Base-by-base conservation (phyloP, 2,888 invertebrate species). In the Steromphala cineraria region DNA sequence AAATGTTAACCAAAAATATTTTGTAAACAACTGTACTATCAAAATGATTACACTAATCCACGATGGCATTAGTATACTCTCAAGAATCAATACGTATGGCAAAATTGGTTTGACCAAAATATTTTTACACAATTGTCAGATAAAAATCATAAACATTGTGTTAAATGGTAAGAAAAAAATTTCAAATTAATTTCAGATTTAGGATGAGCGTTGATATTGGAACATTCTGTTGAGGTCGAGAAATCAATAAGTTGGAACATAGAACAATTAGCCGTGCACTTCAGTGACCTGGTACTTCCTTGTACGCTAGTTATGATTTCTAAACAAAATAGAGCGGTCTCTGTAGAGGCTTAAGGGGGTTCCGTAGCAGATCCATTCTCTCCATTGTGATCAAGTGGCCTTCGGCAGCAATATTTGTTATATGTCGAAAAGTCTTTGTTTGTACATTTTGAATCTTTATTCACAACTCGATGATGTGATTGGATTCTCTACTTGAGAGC, bases 391-490 rank as follows among this genome's bases (percentile, higher is more conserved):
- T 36, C 31, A 71, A 71, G 71, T 71, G 71, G 36, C 71, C 71
- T 71, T 71, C 71, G 40, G 71, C 71, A 19, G 71, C 55, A 17
- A 31, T 76, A 55, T 76, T 76, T 76, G 76, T 55, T 31, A 28
- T 53, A 55, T 76, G 76, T 76, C 76, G 53, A 53, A 76, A 76
- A 76, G 76, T 76, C 76, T 76, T 21, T 76, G 40, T 76, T 76
- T 76, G 76, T 76, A 76, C 76, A 76, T 76, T 76, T 24, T 24
- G 24, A 36, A 76, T 76, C 53, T 76, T 55, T 76, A 53, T 76
- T 17, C 31, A 24, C n/a, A 19, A 53, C n/a, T 19, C n/a, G 76
- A 53, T 8, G 53, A 36, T 28, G 53, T 55, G 53, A 76, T 76
- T 55, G 55, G 55, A 28, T 76, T 76, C 19, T 17, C 55, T 55